Conservation (phyloP, 2,113 vertebrate genomes). For the Prunella fulvescens region DNA sequence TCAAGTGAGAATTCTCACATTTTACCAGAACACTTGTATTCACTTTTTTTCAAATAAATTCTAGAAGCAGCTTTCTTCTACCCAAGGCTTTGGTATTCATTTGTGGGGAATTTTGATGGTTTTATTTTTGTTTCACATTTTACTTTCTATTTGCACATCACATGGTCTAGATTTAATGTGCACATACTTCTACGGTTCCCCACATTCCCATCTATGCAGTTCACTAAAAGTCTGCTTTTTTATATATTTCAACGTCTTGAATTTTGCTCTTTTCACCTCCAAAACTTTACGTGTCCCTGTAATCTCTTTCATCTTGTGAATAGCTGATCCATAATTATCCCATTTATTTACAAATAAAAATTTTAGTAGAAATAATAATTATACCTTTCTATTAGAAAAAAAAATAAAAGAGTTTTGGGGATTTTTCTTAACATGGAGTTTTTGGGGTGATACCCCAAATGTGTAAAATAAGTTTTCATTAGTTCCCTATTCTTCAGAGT, state of each 20-base stretch:
- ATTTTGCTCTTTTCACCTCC: not conserved
- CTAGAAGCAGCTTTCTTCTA: not conserved
- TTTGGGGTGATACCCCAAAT: not conserved
- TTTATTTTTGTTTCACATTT: not conserved
- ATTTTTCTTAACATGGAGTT: not conserved
- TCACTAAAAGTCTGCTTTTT: rapidly evolving
- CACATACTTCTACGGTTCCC: not conserved
- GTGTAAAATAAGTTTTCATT: not conserved
- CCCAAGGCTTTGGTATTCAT: not conserved
- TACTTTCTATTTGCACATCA: not conserved
- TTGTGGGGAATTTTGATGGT: not conserved
- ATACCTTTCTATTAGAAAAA: not conserved
- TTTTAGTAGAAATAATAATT: not conserved
- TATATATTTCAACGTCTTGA: not conserved
- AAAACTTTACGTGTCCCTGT: not conserved
- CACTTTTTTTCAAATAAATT: not conserved
- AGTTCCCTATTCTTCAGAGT: not conserved
- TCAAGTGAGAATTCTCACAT: rapidly evolving
- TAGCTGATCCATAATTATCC: not conserved
- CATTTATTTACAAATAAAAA: not conserved
- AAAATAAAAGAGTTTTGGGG: rapidly evolving
- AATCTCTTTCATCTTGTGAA: not conserved
- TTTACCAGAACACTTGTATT: not conserved
- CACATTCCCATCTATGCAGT: not conserved
- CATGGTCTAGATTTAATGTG: not conserved